Conservation (phyloP, 1,140 invertebrate genomes). For the Cataglyphis hispanica region DNA sequence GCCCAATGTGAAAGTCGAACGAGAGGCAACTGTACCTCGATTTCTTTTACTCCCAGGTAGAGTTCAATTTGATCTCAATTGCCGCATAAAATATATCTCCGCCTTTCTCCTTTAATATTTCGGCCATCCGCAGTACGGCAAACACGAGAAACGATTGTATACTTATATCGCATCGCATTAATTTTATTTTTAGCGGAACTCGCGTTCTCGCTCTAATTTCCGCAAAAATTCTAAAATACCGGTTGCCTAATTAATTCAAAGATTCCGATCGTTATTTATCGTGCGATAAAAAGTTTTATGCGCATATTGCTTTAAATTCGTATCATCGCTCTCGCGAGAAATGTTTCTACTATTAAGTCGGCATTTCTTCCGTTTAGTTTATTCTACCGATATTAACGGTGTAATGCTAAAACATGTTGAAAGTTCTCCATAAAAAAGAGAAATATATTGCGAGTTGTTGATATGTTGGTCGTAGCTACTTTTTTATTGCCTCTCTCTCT, state of each 20-base stretch:
- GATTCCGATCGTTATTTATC: slow-evolving; percentile 45
- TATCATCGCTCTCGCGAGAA: slow-evolving; percentile 15
- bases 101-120: slow-evolving; percentile 62
- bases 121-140: slow-evolving; percentile 44
- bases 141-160: slow-evolving; percentile 47
- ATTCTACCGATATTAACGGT: background rate
- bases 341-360: background rate
- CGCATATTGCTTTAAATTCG: background rate
- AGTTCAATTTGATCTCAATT: slow-evolving; percentile 70
- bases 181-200: slow-evolving; percentile 29
- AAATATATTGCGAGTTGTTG: slow-evolving; percentile 38
- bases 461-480: slow-evolving; percentile 1
- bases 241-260: slow-evolving; percentile 38
- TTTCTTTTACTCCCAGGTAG: slow-evolving; percentile 58
- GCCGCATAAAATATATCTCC: slow-evolving; percentile 55
- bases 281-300: slow-evolving; percentile 16
- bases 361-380: background rate
- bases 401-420: slow-evolving; percentile 41
- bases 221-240: slow-evolving; percentile 30
- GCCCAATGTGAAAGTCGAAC: slow-evolving; percentile 64
- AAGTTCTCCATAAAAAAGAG: slow-evolving; percentile 48
- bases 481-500: slow-evolving; percentile 37
- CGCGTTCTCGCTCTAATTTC: slow-evolving; percentile 21
- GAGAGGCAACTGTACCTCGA: slow-evolving; percentile 45
- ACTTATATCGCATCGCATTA: slow-evolving; percentile 52